A percentile compares a stretch with the other conserved stretches of the same genome.
Evolutionary conservation across 2,888 invertebrate species (phyloP).

Genomic region (Metellina segmentata): DNA sequence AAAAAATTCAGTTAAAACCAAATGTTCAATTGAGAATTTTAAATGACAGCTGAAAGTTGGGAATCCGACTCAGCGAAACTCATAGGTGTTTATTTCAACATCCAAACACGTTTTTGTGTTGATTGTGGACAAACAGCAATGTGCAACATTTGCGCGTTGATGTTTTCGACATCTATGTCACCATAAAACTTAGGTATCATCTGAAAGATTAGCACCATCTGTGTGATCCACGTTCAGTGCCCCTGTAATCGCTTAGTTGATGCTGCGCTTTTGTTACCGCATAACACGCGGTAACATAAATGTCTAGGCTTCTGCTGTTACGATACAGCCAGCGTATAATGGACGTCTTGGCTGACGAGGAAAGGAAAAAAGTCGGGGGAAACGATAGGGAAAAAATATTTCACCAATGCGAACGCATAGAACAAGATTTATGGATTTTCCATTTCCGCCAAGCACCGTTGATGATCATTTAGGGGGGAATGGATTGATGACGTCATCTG

Average conservation of each 20-base stretch:
- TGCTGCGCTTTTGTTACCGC: neutral
- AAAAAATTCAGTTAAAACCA: no score
- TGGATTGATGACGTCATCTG: constrained; percentile 64
- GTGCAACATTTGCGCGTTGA: no score
- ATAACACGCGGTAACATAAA: neutral
- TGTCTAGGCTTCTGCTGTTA: neutral
- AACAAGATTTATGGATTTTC: constrained; percentile 59
- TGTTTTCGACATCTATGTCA: no score
- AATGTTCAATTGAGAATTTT: no score
- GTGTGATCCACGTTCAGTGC: neutral
- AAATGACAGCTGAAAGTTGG: no score
- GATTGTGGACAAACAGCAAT: no score
- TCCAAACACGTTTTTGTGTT: no score
- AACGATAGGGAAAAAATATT: neutral
- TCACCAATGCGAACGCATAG: constrained; percentile 6
- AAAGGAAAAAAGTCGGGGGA: constrained; percentile 18
- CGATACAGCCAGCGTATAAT: neutral
- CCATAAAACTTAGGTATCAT: neutral
- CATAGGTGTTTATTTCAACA: no score
- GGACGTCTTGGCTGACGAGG: constrained; percentile 6
- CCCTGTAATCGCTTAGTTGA: neutral
- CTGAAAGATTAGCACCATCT: neutral
- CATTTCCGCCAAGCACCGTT: constrained; percentile 47
- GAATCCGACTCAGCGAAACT: no score
- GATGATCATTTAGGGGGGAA: constrained; percentile 62